A percentile compares a stretch with the other conserved stretches of the same genome.
Evolutionary conservation across 2,888 invertebrate genomes (phyloP).

Genomic region (Tridacna crocea): DNA sequence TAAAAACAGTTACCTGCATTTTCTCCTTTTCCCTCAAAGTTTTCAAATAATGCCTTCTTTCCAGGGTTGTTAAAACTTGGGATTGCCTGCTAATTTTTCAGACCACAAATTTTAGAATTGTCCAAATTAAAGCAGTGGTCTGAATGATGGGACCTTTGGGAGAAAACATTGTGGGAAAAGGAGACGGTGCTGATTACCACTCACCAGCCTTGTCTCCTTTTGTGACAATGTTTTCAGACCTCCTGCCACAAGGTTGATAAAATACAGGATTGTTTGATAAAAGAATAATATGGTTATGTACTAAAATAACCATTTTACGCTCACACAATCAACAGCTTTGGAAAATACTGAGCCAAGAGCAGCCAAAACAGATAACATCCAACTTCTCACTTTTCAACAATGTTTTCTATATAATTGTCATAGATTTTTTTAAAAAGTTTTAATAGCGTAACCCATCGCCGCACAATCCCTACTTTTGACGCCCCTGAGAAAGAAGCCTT

Average conservation of each 20-base stretch:
- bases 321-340: background rate
- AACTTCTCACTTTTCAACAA: background rate
- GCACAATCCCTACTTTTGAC: too few relatives aligned
- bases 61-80: too few relatives aligned
- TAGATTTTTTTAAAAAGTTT: background rate
- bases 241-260: background rate
- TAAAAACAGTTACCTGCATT: too few relatives aligned
- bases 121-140: too few relatives aligned
- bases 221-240: background rate
- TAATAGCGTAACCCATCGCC: too few relatives aligned
- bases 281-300: background rate
- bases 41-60: too few relatives aligned
- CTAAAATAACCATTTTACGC: background rate
- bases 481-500: too few relatives aligned
- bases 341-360: background rate
- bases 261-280: background rate
- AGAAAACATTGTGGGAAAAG: background rate
- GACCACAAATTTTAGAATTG: too few relatives aligned
- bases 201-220: background rate
- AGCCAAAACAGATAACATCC: background rate
- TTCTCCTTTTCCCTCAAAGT: too few relatives aligned
- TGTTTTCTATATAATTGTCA: background rate
- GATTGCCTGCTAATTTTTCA: too few relatives aligned
- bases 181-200: background rate
- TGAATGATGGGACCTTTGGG: too few relatives aligned